A percentile compares a stretch with the other conserved stretches of the same genome.
Conservation (phyloP, 2,888 invertebrate species). For the Habrosyne pyritoides region DNA sequence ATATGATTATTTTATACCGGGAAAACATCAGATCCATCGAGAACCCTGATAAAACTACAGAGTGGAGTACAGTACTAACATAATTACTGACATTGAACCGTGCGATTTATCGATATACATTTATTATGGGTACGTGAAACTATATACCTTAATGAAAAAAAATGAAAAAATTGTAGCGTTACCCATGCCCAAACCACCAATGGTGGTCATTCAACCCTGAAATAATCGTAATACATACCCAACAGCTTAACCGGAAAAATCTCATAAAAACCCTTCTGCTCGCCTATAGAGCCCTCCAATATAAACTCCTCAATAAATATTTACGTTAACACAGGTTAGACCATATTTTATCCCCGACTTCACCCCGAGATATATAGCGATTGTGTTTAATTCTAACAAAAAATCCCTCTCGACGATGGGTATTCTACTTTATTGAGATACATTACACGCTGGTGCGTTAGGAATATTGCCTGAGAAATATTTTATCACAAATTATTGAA, state of each 20-base stretch:
- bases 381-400: slow-evolving; percentile 47
- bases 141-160: no score
- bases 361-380: slow-evolving; percentile 40
- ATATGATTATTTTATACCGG: no score
- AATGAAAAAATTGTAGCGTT: background rate
- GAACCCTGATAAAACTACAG: no score
- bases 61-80: no score
- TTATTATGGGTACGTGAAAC: no score
- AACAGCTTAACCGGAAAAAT: slow-evolving; percentile 17
- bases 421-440: slow-evolving; percentile 30
- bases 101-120: no score
- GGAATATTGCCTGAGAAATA: slow-evolving; percentile 11
- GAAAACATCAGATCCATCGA: no score
- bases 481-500: slow-evolving; percentile 15
- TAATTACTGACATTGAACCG: no score
- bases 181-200: slow-evolving; percentile 6
- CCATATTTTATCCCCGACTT: slow-evolving; percentile 32
- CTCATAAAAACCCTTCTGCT: slow-evolving; percentile 29
- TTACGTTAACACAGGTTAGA: slow-evolving; percentile 38
- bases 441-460: background rate
- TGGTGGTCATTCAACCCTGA: background rate
- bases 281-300: slow-evolving; percentile 35
- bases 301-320: slow-evolving; percentile 51
- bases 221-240: slow-evolving; percentile 5
- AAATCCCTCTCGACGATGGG: slow-evolving; percentile 28